phyloP scores from a whole-genome alignment of 2,888 invertebrate genomes.

The Brenthis hecate region DNA sequence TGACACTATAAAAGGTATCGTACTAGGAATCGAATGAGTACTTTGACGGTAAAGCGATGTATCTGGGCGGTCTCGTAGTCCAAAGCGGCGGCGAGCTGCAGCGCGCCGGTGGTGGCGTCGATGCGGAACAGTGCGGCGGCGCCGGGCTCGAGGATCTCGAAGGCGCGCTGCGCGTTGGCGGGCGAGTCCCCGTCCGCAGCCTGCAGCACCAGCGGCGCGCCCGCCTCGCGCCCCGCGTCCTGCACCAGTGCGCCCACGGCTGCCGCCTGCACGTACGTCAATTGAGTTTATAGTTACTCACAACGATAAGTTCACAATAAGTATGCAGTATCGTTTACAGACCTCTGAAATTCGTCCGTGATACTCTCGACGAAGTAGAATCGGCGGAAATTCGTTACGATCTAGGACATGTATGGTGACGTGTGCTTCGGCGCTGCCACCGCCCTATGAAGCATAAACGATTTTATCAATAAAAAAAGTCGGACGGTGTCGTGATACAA shows the following conservation, averaged over 20 bases:
- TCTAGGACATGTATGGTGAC: constrained; percentile 94
- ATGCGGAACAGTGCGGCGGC: constrained; percentile 92
- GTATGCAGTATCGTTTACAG: background rate
- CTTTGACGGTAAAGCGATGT: constrained; percentile 92
- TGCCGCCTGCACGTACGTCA: constrained; percentile 28
- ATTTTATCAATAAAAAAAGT: background rate
- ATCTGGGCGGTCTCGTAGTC: constrained; percentile 89
- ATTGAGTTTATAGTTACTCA: background rate
- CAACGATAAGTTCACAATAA: too few relatives aligned
- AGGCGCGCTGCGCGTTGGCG: constrained; percentile 91
- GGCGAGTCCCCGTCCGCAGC: constrained; percentile 94
- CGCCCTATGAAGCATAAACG: constrained; percentile 54
- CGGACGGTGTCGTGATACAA: background rate
- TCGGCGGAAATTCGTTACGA: constrained; percentile 92
- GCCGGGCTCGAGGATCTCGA: constrained; percentile 90
- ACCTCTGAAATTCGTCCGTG: constrained; percentile 89
- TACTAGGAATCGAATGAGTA: constrained; percentile 44
- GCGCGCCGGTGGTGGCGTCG: constrained; percentile 93
- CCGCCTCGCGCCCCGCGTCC: constrained; percentile 86
- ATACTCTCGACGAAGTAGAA: constrained; percentile 85
- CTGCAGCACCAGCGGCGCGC: constrained; percentile 89
- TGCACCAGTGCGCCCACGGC: constrained; percentile 38
- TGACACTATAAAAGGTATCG: background rate
- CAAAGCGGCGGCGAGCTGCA: constrained; percentile 88
- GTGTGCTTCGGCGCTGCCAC: constrained; percentile 86